Base-by-base conservation (phyloP, 2,113 vertebrate genomes). In the Myiagra hebetior region DNA sequence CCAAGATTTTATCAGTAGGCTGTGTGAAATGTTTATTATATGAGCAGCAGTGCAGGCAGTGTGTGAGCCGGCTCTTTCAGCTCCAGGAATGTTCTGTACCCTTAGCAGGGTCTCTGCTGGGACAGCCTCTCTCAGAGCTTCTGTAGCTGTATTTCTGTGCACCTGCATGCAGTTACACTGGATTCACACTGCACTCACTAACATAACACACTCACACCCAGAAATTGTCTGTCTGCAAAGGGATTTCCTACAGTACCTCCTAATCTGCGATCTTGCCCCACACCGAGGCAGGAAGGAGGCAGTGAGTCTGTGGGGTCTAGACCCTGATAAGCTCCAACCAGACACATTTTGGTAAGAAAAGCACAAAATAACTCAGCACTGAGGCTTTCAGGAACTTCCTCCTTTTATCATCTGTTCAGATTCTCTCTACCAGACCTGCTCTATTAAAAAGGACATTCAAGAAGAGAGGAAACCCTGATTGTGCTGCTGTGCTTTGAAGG, bases 61-160 rank as follows among this genome's bases (percentile, higher is more conserved):
- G 24, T 42, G 37, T 9, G 42, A 46, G 30, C 6, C 0, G 0
- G 35, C 46, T n/a, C 41, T 14, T 55, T 22, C 23, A 30, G 75
- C 57, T 50, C 77, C 63, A 39, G 70, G 30, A 67, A 49, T 0
- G 4, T 5, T 28, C 60, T 47, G 50, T 7, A 7, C 13, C 12
- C 27, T 33, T 44, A 62, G 62, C 74, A n/a, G 30, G 31, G 23
- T 33, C 26, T 56, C n/a, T 60, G 80, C 63, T 87, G 28, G 33
- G 4, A n/a, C 52, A 69, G 44, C 77, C 16, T 47, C 33, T 77
- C 62, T 28, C 3, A 22, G 4, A 72, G 55, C 31, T 73, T 11
- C 63, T 77, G 42, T 8, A 22, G 39, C 46, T 52, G 31, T 7
- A 9, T 44, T 65, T 83, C 47, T n/a, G n/a, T 13, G 33, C 17